A percentile compares a stretch with the other conserved stretches of the same genome.
Conservation (phyloP, 2,113 vertebrate species). For the Trachemys scripta region DNA sequence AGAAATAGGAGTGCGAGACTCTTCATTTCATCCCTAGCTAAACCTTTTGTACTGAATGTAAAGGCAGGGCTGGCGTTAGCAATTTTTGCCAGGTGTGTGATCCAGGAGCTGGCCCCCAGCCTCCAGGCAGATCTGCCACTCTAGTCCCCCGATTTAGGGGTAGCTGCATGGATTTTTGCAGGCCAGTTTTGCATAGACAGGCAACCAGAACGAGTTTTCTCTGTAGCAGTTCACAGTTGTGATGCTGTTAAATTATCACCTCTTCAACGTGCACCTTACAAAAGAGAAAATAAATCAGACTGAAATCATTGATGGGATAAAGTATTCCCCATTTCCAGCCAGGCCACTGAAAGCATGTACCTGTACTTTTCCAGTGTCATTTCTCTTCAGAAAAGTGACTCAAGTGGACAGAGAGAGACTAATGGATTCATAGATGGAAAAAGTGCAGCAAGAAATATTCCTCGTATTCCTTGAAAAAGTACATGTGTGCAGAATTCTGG, state of each 20-base stretch:
- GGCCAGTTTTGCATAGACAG: background rate
- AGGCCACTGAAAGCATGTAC: background rate
- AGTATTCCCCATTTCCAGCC: background rate
- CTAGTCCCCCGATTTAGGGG: background rate
- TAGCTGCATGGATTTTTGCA: background rate
- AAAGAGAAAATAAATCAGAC: background rate
- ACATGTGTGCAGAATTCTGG: background rate
- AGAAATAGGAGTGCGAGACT: background rate
- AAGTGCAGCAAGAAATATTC: background rate
- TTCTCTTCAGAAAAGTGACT: background rate
- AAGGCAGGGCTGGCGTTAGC: accelerated
- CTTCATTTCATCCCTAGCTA: accelerated
- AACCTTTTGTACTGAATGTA: accelerated
- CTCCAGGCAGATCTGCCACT: too few species aligned
- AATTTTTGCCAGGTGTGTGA: background rate
- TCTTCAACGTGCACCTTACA: accelerated
- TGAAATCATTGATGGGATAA: background rate
- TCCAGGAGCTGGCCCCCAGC: too few species aligned
- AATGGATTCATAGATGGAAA: background rate
- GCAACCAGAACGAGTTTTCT: background rate
- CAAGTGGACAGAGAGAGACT: background rate
- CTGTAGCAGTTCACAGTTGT: accelerated
- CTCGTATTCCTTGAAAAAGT: conserved; percentile 6
- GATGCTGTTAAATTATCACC: background rate
- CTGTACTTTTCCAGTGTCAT: background rate